Percentiles rank a stretch among this genome's conserved stretches.
phyloP scores from a whole-genome alignment of 2,888 invertebrate species.

The Elmis aenea region DNA sequence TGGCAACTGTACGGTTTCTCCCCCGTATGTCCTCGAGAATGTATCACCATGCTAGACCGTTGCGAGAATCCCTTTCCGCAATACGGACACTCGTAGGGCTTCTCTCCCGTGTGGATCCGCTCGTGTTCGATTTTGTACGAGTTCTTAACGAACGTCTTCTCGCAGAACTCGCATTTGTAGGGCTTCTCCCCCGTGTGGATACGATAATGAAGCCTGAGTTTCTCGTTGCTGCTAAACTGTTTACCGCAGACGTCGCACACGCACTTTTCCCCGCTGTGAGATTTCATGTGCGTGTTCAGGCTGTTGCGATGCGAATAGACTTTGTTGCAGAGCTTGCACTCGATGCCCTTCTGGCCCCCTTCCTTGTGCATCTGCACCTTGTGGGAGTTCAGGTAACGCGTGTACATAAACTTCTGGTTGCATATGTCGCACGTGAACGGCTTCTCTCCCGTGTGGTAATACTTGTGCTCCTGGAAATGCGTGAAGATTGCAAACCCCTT shows the following conservation, averaged over 20 bases:
- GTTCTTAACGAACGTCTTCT: constrained; percentile 47
- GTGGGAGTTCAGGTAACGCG: constrained; percentile 52
- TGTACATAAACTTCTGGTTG: constrained; percentile 51
- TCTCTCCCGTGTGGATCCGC: constrained; percentile 43
- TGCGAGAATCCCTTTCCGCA: constrained; percentile 24
- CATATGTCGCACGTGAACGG: constrained; percentile 36
- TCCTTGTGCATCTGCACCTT: constrained; percentile 49
- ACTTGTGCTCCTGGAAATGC: background rate
- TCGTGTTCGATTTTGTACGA: constrained; percentile 49
- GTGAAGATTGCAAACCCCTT: background rate
- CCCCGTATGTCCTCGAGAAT: constrained; percentile 26
- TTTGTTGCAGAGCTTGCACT: constrained; percentile 42
- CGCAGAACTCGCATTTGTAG: constrained; percentile 27
- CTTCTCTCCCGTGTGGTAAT: constrained; percentile 48
- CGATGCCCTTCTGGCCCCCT: constrained; percentile 39
- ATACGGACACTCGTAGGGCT: constrained; percentile 36
- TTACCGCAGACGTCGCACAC: constrained; percentile 43
- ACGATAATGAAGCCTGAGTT: constrained; percentile 40
- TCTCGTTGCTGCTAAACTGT: constrained; percentile 39
- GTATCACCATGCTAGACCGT: constrained; percentile 20
- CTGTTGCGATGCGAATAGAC: constrained; percentile 39
- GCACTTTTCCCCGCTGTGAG: constrained; percentile 49
- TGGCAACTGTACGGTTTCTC: constrained; percentile 46
- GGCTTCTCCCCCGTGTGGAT: constrained; percentile 43
- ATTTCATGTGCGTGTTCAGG: constrained; percentile 38